These are phyloP conservation scores for Synanthedon formicaeformis DNA, from an alignment of 2,888 invertebrate species.

Conservation along the genomic window DNA sequence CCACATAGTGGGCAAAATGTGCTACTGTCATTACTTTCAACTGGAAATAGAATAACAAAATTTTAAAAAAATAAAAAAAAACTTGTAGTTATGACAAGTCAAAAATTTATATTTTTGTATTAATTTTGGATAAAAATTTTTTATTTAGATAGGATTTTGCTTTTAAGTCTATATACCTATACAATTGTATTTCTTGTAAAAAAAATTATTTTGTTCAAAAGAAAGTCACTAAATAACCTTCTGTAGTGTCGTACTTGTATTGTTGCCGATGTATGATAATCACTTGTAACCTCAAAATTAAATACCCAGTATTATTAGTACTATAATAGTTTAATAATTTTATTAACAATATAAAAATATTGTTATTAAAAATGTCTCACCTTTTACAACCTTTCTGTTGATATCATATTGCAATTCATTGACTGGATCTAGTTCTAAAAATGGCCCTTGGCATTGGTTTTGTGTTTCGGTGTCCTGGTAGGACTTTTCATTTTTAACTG, in stretches of 20 bases:
- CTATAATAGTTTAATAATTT: too few relatives aligned
- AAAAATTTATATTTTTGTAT: not conserved
- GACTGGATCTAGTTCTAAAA: not conserved
- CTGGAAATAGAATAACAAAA: constrained; percentile 16
- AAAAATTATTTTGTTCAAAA: too few relatives aligned
- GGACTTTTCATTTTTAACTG: constrained; percentile 29
- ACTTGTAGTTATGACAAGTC: too few relatives aligned
- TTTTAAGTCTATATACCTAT: not conserved
- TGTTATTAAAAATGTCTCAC: not conserved
- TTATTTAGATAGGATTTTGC: not conserved
- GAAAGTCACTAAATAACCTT: too few relatives aligned
- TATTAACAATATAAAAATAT: too few relatives aligned
- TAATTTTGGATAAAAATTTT: not conserved
- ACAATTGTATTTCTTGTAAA: not conserved
- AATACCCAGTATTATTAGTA: too few relatives aligned
- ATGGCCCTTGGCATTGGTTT: constrained; percentile 26
- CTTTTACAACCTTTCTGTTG: not conserved
- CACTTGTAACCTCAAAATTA: too few relatives aligned
- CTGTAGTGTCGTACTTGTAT: too few relatives aligned
- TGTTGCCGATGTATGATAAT: too few relatives aligned
- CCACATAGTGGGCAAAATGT: constrained; percentile 51
- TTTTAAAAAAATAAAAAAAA: too few relatives aligned
- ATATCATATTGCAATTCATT: not conserved
- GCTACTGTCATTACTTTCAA: constrained; percentile 33
- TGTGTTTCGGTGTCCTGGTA: constrained; percentile 20